Base-by-base conservation (phyloP, 2,888 invertebrate genomes). In the Acrocyrtus sp. region DNA sequence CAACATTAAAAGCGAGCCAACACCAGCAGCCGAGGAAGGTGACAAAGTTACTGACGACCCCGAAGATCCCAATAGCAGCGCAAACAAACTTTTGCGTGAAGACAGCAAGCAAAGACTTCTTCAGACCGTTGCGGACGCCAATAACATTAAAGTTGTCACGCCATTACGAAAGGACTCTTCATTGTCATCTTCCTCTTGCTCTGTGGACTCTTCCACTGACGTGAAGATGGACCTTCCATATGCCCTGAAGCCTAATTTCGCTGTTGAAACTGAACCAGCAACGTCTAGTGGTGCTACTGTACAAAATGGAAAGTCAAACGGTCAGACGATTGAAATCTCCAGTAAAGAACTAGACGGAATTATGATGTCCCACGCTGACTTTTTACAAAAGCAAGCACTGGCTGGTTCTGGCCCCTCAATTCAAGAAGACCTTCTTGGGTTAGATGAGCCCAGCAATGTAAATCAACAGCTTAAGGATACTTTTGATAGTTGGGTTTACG, bases 401-500 rank as follows among this genome's bases (percentile, higher is more conserved):
- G 45, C 60, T 22, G 57, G 56, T 1, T 41, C 58, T 22, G 43
- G 56, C 12, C 50, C 58, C 10, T 29, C 53, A 5, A 21, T 47
- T 15, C 27, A 43, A 3, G 41, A 53, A 17, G 66, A 74, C 41
- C 63, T 69, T 22, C 82, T 83, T 24, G 57, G 56, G n/a, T 29
- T 39, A 56, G 19, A 41, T 8, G 19, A 29, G n/a, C 43, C 58
- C 17, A 26, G 48, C 8, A 41, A 58, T 1, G n/a, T 26, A 12
- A 48, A 22, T 24, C 48, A 54, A 12, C 34, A 68, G 19, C 51
- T 72, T 26, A 72, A 72, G 50, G 69, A 61, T 26, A 65, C 73
- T 0, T 84, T 84, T 51, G 85, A 85, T 58, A 84, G 84, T 69
- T 85, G 84, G 85, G 83, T 84, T 12, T 84, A 83, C 74, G 77